Base-by-base conservation (phyloP, 2,888 invertebrate genomes). In the Taenaris catops region DNA sequence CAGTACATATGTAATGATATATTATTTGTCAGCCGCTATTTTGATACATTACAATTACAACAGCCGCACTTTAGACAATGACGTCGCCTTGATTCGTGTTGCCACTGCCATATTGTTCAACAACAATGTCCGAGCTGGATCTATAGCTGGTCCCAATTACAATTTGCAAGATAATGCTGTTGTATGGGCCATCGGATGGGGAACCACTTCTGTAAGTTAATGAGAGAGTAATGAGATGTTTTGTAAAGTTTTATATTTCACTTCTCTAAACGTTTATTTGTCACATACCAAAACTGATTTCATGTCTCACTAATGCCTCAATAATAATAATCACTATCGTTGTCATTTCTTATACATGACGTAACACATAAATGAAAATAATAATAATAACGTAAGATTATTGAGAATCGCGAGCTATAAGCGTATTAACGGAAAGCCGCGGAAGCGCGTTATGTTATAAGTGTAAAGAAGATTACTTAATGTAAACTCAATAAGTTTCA, bases 121-220 rank as follows among this genome's bases (percentile, higher is more conserved):
- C 17, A 44, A 39, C 12, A 34, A 33, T 3, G 51, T 58, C 0
- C 44, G 38, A n/a, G 34, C 51, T 0, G 56, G 43, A 0, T 40
- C 23, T 8, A 58, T 63, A 6, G 57, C 64, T 1, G 55, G 55
- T 1, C 1, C 51, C 2, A 51, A 46, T 27, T 64, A 61, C 37
- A 41, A 44, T 14, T 44, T 63, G 3, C 34, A 27, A 3, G 64
- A 63, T 10, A 59, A 59, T 19, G 43, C 50, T 26, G 39, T 38
- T 2, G 62, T 67, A 2, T 59, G 46, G 51, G 63, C 61, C 10
- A 45, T 55, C 14, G 65, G 65, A 47, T 65, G 63, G 63, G 65
- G 63, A 1, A 16, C 28, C 1, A 53, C 48, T 8, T 8, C 37
- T 10, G 61, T 62, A 39, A 56, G 56, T 53, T 26, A 4, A 17